These are phyloP conservation scores for Anser brachyrhynchus DNA, from an alignment of 2,113 vertebrate genomes.

Conservation along the genomic window DNA sequence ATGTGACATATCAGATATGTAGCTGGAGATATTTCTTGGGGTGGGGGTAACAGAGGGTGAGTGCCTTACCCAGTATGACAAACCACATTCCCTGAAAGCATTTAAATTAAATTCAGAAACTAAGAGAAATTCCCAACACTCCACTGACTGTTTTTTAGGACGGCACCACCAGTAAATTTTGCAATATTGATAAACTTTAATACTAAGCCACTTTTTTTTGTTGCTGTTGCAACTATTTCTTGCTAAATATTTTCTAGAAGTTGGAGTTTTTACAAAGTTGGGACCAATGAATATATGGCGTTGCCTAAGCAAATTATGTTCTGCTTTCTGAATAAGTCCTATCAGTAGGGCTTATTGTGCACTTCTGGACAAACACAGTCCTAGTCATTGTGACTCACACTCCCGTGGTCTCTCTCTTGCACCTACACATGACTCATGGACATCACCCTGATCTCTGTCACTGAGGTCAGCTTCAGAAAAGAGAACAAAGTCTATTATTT, in stretches of 20 bases:
- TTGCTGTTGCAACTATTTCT: neutral
- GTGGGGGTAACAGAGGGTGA: too few species aligned
- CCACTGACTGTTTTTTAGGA: neutral
- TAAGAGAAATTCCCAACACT: neutral
- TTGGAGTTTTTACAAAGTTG: neutral
- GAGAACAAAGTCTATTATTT: neutral
- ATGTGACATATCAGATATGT: neutral
- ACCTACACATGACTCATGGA: slow-evolving; percentile 43
- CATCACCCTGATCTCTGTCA: slow-evolving; percentile 7
- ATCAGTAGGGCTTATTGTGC: neutral
- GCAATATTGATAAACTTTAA: neutral
- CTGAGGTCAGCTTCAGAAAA: neutral
- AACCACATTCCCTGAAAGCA: neutral
- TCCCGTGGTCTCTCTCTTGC: neutral
- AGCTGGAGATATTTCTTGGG: neutral
- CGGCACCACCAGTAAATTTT: neutral
- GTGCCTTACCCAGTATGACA: neutral
- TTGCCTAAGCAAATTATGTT: neutral
- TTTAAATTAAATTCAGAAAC: neutral
- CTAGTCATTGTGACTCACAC: neutral
- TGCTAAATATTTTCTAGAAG: slow-evolving; percentile 25
- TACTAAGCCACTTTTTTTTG: neutral
- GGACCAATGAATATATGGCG: neutral
- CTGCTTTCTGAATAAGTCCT: neutral
- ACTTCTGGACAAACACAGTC: neutral